Evolutionary conservation across 2,888 invertebrate genomes (phyloP).

Genomic region (Sipunculus nudus): DNA sequence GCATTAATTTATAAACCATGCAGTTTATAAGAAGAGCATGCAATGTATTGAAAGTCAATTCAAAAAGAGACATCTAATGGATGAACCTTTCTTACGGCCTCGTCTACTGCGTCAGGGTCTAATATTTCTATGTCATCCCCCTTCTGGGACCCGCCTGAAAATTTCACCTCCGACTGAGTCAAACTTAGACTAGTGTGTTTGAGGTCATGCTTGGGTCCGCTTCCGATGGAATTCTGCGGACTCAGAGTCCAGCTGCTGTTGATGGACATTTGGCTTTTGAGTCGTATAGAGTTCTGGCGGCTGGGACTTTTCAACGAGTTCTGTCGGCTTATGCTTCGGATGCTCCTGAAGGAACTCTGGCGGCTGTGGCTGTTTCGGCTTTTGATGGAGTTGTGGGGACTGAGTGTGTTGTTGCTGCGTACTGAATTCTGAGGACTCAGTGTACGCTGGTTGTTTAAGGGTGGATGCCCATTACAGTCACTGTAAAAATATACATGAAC

Average conservation of each 20-base stretch:
- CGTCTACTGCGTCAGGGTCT: slow-evolving; percentile 61
- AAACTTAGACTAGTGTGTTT: slow-evolving; percentile 53
- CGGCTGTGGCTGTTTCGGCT: slow-evolving; percentile 51
- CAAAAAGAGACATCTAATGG: background rate
- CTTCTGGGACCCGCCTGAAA: slow-evolving; percentile 39
- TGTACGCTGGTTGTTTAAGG: slow-evolving; percentile 63
- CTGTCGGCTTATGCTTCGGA: slow-evolving; percentile 57
- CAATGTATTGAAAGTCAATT: background rate
- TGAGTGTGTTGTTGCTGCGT: slow-evolving; percentile 65
- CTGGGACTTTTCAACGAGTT: slow-evolving; percentile 41
- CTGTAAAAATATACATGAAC: too few relatives aligned
- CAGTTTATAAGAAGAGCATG: too few relatives aligned
- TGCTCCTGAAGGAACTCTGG: slow-evolving; percentile 62
- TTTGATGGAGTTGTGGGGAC: slow-evolving; percentile 48
- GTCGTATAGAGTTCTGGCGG: slow-evolving; percentile 12
- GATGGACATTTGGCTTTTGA: slow-evolving; percentile 27
- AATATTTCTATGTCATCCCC: slow-evolving; percentile 41
- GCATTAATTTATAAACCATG: too few relatives aligned
- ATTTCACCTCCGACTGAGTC: slow-evolving; percentile 40
- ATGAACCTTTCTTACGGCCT: slow-evolving; percentile 45
- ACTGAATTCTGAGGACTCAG: slow-evolving; percentile 80
- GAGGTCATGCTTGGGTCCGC: slow-evolving; percentile 51
- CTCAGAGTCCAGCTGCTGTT: slow-evolving; percentile 56
- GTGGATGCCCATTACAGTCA: slow-evolving; percentile 73
- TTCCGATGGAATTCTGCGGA: slow-evolving; percentile 50